These are phyloP conservation scores for Macrosoma leucophasiata DNA, from an alignment of 2,888 invertebrate species.

Conservation along the genomic window DNA sequence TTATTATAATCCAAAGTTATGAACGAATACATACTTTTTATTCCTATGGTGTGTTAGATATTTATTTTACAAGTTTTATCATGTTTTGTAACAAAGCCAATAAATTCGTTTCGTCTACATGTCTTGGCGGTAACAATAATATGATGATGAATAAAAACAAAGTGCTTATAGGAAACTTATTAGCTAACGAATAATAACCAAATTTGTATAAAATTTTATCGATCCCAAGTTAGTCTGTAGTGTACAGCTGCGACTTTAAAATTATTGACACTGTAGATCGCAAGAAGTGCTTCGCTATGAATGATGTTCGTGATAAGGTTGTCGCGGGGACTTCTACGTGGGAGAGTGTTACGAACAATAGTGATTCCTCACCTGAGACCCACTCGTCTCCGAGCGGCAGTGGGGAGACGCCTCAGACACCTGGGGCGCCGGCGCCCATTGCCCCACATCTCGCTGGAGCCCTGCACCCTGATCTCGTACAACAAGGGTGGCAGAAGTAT, in stretches of 20 bases:
- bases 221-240: too few relatives aligned
- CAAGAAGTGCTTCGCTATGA: conserved; percentile 45
- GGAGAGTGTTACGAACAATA: conserved; percentile 55
- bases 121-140: conserved; percentile 58
- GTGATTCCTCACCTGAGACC: conserved; percentile 63
- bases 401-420: conserved; percentile 73
- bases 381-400: conserved; percentile 63
- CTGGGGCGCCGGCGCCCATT: conserved; percentile 74
- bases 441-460: conserved; percentile 66
- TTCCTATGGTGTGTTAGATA: conserved; percentile 27
- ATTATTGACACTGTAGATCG: conserved; percentile 7
- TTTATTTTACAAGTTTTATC: conserved; percentile 24
- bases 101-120: conserved; percentile 15
- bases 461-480: conserved; percentile 71
- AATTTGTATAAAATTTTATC: too few relatives aligned
- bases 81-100: conserved; percentile 23
- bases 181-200: conserved; percentile 28
- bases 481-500: conserved; percentile 97
- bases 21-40: conserved; percentile 20
- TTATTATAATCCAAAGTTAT: conserved; percentile 35
- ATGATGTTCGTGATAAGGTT: conserved; percentile 72
- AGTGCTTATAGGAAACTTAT: conserved; percentile 50
- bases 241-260: too few relatives aligned
- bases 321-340: conserved; percentile 65
- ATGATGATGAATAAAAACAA: conserved; percentile 47